These are phyloP conservation scores for Eonycteris spelaea DNA, from an alignment of 2,113 vertebrate species.

Conservation along the genomic window DNA sequence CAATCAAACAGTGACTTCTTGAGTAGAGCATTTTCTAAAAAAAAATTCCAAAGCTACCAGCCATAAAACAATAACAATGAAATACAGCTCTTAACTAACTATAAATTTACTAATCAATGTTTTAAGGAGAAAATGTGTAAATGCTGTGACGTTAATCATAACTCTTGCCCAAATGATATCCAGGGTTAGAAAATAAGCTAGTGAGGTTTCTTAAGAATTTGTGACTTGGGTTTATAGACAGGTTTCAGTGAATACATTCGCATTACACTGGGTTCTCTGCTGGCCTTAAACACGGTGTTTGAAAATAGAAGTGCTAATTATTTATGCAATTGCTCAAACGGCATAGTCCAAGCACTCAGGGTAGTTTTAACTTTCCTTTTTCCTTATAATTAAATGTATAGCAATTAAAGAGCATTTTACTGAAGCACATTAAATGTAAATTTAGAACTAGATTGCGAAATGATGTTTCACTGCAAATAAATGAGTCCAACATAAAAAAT, in stretches of 20 bases:
- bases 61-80: background rate
- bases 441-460: constrained; percentile 17
- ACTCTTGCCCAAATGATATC: background rate
- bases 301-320: background rate
- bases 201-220: background rate
- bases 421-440: background rate
- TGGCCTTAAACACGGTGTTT: background rate
- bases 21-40: background rate
- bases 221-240: background rate
- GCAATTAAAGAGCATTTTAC: background rate
- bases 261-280: background rate
- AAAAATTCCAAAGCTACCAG: background rate
- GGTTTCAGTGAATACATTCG: background rate
- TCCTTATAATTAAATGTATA: background rate
- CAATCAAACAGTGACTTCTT: background rate
- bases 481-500: background rate
- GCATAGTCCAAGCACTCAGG: background rate
- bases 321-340: background rate
- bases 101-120: background rate
- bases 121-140: background rate
- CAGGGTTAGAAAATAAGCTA: background rate
- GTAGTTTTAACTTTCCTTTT: background rate
- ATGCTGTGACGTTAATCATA: background rate
- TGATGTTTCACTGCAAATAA: background rate
- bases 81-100: background rate